Evolutionary conservation across 2,888 invertebrate genomes (phyloP), one percentile per base, ranked within the genome.

Genomic region (Sisyra terminalis): DNA sequence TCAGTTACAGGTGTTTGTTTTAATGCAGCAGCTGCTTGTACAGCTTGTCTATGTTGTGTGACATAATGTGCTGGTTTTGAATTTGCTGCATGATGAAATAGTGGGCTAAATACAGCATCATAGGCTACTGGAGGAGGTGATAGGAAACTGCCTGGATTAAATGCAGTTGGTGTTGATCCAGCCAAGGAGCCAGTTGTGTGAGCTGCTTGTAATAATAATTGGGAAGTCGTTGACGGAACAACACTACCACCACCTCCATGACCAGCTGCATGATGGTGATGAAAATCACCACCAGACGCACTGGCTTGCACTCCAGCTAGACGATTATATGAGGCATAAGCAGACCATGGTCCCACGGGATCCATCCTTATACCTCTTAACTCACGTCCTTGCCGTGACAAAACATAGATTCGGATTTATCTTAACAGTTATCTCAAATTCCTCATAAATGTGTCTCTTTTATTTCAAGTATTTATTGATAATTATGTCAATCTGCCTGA

Each of bases 271-370:
- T 74, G 66, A 61, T 77, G 73, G 62, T 75, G 73, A 62, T 75
- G 74, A 61, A 75, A 70, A 60, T 77, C 73, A 55, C 74, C 71
- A 63, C 73, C 68, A 57, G 75, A 67, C 60, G 78, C 67, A 59
- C 76, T 71, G 54, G 78, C 70, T 60, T 77, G 76, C 51, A 77
- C 75, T 53, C 75, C 73, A 51, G 80, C 73, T 63, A 86, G 68
- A 56, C 86, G 79, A 68, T 85, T 85, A 71, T 86, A 86, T 53
- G 83, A 78, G 60, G 78, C 71, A 65, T 81, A 81, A 60, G 78
- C 78, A 60, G 78, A 76, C 87, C 87, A 87, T 69, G 86, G 84
- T 69, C 83, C 84, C 64, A 82, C 83, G 62, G 86, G 86, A 78
- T 87, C 87, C 86, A 87, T 87, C 67, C 24, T 68, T 69, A 69